These are phyloP conservation scores for Ooceraea biroi DNA, from an alignment of 1,140 invertebrate species.

Conservation along the genomic window DNA sequence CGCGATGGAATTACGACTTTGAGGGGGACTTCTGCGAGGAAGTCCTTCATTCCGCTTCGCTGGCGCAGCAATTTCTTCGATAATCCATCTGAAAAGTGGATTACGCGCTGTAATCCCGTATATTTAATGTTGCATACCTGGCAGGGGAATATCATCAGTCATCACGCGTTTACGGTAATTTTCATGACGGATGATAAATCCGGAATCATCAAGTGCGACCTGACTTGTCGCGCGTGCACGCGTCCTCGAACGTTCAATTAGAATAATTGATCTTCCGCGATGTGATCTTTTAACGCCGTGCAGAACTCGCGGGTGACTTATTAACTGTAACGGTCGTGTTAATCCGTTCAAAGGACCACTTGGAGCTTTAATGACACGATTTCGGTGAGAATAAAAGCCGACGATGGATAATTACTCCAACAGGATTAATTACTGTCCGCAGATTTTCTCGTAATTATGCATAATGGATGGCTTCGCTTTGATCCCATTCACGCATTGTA, in stretches of 20 bases:
- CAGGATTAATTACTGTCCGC: constrained; percentile 6
- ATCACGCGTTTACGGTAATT: no score
- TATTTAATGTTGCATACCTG: no score
- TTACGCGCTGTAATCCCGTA: no score
- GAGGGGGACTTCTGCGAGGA: background rate
- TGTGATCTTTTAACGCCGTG: background rate
- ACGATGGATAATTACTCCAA: constrained; percentile 24
- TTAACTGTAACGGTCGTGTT: constrained; percentile 23
- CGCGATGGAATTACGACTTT: background rate
- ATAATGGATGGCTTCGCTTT: constrained; percentile 4
- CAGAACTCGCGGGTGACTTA: background rate
- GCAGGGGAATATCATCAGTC: no score
- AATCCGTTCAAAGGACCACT: background rate
- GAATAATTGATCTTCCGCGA: background rate
- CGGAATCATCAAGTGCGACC: background rate
- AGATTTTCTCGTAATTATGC: constrained; percentile 32
- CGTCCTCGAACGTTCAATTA: no score
- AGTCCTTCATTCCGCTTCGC: background rate
- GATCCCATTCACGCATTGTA: background rate
- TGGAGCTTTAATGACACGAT: constrained; percentile 2
- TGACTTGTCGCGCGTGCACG: background rate
- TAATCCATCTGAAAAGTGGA: background rate
- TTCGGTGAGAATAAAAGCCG: constrained; percentile 4
- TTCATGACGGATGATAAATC: no score
- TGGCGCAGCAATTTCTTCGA: background rate